Base-by-base conservation (phyloP, 37 sponge, comb jelly and placozoan genomes). In the Cladorhizidae sp. region DNA sequence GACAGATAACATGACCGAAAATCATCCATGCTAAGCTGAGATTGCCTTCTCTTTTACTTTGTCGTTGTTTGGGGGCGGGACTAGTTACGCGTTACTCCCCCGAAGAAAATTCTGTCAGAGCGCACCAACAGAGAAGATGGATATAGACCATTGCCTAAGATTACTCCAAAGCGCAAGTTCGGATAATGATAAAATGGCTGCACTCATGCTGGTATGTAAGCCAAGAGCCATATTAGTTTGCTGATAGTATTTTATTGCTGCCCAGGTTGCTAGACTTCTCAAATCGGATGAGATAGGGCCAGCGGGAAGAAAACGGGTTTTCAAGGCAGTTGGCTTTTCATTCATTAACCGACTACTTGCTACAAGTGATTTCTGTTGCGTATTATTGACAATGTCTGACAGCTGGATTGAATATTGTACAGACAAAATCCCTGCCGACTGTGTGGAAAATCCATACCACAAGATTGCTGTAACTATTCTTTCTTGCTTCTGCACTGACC, bases 401-500 rank as follows among this genome's bases (percentile, higher is more conserved):
- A n/a, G 9, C 49, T 45, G 35, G 21, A 15, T 7, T 33, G 23
- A 0, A 36, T 38, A 25, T 68, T 35, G 22, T 57, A 40, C 74
- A 87, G 88, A 51, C 29, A 45, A 25, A 0, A 40, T 52, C 14
- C 85, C 92, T 0, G 79, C 73, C 17, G 92, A 75, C 3, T 83
- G 92, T 67, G 28, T 75, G 9, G 80, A 78, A 22, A 86, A 79
- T 67, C 74, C 75, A 11, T 91, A 69, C 68, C 87, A 81, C 62
- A 70, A 54, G 58, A 81, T 94, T 18, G 94, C 94, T 0, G 79
- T 94, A 26, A 84, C 92, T 12, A 39, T 94, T 20, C 71, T 94
- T 22, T 84, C 92, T 22, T 94, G 92, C 72, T 94, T 84, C 77
- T 78, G 87, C 64, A 90, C 94, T 64, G 94, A 94, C 74, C 72